These are phyloP conservation scores for Acanthisitta chloris DNA, from an alignment of 2,113 vertebrate genomes.

Conservation along the genomic window DNA sequence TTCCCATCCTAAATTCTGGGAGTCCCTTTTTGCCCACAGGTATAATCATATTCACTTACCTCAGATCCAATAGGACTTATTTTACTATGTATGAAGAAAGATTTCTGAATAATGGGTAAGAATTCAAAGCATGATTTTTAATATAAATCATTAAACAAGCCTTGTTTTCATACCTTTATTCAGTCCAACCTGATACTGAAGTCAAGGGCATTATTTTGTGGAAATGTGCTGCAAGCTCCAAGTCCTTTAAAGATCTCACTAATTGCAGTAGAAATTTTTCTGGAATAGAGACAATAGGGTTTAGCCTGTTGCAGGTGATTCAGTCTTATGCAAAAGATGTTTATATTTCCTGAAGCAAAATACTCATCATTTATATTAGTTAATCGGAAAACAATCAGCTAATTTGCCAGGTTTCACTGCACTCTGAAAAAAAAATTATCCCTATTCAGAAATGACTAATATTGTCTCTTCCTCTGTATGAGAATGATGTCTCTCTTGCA, in stretches of 20 bases:
- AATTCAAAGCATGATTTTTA: not conserved
- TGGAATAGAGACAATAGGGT: not conserved
- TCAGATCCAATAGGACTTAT: not conserved
- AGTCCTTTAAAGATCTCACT: not conserved
- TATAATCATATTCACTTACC: not conserved
- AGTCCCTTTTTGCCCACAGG: not conserved
- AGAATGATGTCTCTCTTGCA: not conserved
- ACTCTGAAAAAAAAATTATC: not conserved
- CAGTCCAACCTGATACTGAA: not conserved
- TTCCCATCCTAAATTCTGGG: not conserved
- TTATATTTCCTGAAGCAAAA: constrained; percentile 25
- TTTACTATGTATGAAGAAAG: not conserved
- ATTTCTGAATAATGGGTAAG: not conserved
- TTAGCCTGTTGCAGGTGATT: not conserved
- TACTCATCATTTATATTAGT: not conserved
- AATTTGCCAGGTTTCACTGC: not conserved
- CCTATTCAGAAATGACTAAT: not conserved
- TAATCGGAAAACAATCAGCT: constrained; percentile 2
- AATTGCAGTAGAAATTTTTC: not conserved
- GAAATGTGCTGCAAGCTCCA: not conserved
- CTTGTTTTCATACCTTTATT: not conserved
- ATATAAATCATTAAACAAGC: not conserved
- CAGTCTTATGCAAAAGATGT: not conserved
- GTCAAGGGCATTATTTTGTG: not conserved
- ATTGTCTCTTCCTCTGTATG: not conserved